Conservation (phyloP, 2,888 invertebrate genomes). For the Papilio protenor region DNA sequence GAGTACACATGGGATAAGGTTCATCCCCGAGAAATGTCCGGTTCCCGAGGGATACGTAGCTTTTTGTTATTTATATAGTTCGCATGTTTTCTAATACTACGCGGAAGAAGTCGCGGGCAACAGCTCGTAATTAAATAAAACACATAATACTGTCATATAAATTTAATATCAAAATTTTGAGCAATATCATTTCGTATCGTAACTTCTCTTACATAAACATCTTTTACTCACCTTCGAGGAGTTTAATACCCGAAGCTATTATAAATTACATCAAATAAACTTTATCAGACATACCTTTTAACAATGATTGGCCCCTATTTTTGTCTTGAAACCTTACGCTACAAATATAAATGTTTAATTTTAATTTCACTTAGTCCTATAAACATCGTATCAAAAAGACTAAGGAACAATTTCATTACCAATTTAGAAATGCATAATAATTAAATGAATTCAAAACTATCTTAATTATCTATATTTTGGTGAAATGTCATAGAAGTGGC, state of each 20-base stretch:
- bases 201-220: neutral
- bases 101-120: no score
- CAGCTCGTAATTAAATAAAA: conserved; percentile 1
- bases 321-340: conserved; percentile 3
- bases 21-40: no score
- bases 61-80: no score
- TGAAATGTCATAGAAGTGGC: conserved; percentile 58
- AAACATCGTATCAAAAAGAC: neutral
- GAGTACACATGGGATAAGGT: no score
- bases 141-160: conserved; percentile 9
- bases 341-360: neutral
- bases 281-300: neutral
- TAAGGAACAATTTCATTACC: conserved; percentile 9
- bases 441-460: conserved; percentile 19
- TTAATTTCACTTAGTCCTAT: neutral
- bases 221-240: neutral
- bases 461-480: conserved; percentile 50
- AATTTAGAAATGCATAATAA: conserved; percentile 26
- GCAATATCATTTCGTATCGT: conserved; percentile 12
- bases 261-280: neutral
- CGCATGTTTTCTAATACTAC: no score
- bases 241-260: neutral
- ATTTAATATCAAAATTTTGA: conserved; percentile 40
- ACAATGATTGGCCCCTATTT: conserved; percentile 25
- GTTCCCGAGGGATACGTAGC: no score